Conservation (phyloP, 2,113 vertebrate genomes). For the Silurus glanis region DNA sequence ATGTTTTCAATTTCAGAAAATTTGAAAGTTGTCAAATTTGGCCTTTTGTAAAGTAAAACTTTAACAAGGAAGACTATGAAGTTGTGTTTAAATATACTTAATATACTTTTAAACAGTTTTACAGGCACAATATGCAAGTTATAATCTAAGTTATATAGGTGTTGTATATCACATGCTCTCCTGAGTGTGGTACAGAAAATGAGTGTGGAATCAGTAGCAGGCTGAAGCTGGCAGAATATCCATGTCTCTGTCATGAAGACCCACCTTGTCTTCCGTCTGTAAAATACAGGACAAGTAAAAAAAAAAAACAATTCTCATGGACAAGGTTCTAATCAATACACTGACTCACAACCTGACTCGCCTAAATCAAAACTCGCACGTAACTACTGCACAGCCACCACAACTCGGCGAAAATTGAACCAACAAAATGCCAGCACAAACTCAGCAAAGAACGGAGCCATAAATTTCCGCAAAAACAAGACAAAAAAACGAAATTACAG, state of each 20-base stretch:
- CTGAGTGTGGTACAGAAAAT: constrained; percentile 3
- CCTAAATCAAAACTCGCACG: neutral
- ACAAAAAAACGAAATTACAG: neutral
- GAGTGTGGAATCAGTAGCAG: constrained; percentile 52
- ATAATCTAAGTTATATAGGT: neutral
- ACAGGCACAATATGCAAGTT: neutral
- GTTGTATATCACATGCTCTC: constrained; percentile 11
- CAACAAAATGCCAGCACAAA: neutral
- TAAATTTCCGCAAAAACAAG: neutral
- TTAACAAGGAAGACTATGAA: neutral
- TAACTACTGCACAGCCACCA: constrained; percentile 2
- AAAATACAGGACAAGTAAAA: constrained; percentile 70
- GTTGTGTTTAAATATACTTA: neutral
- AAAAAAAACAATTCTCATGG: constrained; percentile 15
- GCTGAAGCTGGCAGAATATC: constrained; percentile 68
- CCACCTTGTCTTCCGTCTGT: constrained; percentile 80
- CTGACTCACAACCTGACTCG: too few relatives aligned
- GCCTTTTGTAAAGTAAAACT: neutral
- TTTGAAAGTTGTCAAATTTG: neutral
- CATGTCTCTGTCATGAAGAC: constrained; percentile 71
- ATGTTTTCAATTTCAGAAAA: neutral
- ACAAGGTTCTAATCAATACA: constrained; percentile 39
- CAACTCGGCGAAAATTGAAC: neutral
- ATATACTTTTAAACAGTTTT: neutral
- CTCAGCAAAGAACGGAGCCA: too few relatives aligned